Evolutionary conservation across 2,888 invertebrate species (phyloP), one percentile per base, ranked within the genome.

Genomic region (Malthinus flaveolus): DNA sequence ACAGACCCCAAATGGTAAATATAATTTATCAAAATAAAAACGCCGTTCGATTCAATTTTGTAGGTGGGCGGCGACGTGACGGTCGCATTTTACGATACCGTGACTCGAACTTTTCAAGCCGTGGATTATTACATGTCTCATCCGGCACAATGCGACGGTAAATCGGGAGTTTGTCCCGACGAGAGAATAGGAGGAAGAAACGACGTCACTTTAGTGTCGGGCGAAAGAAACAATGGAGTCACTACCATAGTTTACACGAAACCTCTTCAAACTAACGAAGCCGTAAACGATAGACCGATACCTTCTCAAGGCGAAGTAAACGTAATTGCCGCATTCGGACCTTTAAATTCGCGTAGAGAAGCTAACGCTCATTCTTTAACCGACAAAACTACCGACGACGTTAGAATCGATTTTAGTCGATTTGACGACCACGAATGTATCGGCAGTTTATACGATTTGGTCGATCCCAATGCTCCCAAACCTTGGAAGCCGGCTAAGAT

Each of bases 261-360:
- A 0, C 91, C 92, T 0, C 80, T 95, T 49, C 85, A 87, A 55
- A 91, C 92, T 0, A 87, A 85, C 65, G 92, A 93, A 67, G 82
- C 89, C 0, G 79, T 82, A 33, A 87, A 87, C 62, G 93, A 93
- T 77, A 82, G 83, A 65, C 85, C 88, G 63, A 85, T 92, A 49
- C 83, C 88, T 1, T 81, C 83, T 1, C 84, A 87, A 15, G 81
- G 86, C 1, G 86, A 89, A 32, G 65, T 67, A 15, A 90, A 88
- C 23, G 88, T 95, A 3, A 91, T 95, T 51, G 94, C 93, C 0
- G 95, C 95, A 3, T 91, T 95, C 67, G 95, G 95, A 0, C 89
- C 90, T 0, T 81, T 95, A 32, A 93, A 93, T 80, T 82, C 85
- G 0, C 79, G 87, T 50, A 86, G 86, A 67, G 93, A 95, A 75